Base-by-base conservation (phyloP, 2,113 vertebrate species). In the Theristicus caerulescens region DNA sequence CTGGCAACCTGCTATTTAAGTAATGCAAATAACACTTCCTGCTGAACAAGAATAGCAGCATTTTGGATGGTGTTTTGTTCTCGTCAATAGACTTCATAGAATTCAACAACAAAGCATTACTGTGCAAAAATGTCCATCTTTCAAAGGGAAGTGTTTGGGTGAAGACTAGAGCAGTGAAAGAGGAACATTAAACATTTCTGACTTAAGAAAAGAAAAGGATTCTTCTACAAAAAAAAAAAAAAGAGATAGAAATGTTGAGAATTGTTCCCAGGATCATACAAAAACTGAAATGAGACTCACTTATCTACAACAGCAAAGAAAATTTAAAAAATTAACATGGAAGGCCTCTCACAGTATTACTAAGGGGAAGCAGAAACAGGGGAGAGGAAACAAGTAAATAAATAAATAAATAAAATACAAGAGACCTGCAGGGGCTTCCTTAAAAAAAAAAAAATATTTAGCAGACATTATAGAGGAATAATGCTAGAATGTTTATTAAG, bases 51-150 rank as follows among this genome's bases (percentile, higher is more conserved):
- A 95, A 96, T 44, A 93, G 95, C 31, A 86, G 83, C 54, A 4
- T 87, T 97, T 94, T 93, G 94, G 95, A 93, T 77, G 86, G 89
- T 13, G 86, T 91, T 96, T 96, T 95, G 83, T 96, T 96, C 95
- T 84, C 46, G 40, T 97, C 95, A 95, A 96, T 91, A 52, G 94
- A 93, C 86, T 97, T 91, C 93, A 97, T 19, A 97, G 94, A 97
- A 95, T 71, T 57, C 57, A 47, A 36, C 73, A 95, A 97, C 96
- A 97, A 96, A 97, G 96, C 86, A 93, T 92, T 65, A 89, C 95
- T 97, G 93, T 97, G 91, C 77, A 82, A 54, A 94, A 94, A 91
- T 44, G 91, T 72, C 26, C 91, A 89, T 96, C 91, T 94, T 73
- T 84, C 81, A 89, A 91, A 89, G 88, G 70, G 44, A 94, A 97